Evolutionary conservation across 1,140 invertebrate genomes (phyloP), one percentile per base, ranked within the genome.

Genomic region (Nymphalis io): DNA sequence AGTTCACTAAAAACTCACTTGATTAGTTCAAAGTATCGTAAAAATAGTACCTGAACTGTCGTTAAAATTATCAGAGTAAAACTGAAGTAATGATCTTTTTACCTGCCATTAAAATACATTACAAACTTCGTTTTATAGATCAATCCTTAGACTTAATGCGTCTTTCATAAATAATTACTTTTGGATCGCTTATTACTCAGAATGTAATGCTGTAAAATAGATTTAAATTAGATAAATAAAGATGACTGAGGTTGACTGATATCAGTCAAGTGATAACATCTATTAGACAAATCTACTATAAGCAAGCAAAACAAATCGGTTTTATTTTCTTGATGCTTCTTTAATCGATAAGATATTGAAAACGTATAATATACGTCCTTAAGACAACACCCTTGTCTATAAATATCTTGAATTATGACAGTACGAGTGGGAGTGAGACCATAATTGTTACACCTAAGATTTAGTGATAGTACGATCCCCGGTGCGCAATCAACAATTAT

Each of bases 401-500:
- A 38, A 63, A 63, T 63, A 27, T 63, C 15, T 55, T 27, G 16
- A 63, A 15, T 33, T 46, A 63, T 63, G 60, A 63, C 46, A 63
- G 60, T 53, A 20, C 42, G 18, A 53, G 46, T 38, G 23, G 60
- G 13, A 38, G 16, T 63, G 16, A n/a, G 20, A 38, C 60, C 46
- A 20, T 63, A 63, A 63, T 63, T 53, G 33, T 38, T 48, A 63
- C 46, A 18, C 60, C 60, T 38, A 64, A 64, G 62, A 64, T 57
- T 64, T 64, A 64, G 51, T 64, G 48, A 55, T 64, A 64, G 62
- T 64, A 27, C 15, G 51, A 51, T 64, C 62, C 62, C 60, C 53
- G 68, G 60, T 72, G 73, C 65, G 73, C 81, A 84, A 82, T 82
- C 81, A 85, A 88, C 86, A 85, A 89, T 89, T 89, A 85, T 85